phyloP scores from a whole-genome alignment of 92 coral and sea anemone genomes.

The Palythoa grandis region DNA sequence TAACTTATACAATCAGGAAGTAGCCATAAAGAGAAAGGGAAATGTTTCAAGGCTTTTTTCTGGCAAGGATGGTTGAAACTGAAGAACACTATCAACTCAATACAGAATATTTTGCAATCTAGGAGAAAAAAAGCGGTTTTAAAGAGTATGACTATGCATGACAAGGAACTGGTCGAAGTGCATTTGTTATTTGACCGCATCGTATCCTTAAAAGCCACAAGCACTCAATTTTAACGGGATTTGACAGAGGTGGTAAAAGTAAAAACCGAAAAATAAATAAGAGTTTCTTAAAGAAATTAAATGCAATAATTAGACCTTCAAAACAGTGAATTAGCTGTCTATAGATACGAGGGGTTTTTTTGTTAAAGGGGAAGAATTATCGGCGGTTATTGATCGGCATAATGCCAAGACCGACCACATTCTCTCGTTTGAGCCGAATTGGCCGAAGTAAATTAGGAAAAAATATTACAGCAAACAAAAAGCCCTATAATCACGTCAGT shows the following conservation, averaged over 20 bases:
- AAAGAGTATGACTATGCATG: neutral
- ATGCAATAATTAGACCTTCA: too few relatives aligned
- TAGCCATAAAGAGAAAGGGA: neutral
- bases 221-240: neutral
- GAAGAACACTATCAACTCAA: neutral
- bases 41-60: neutral
- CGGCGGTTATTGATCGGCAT: too few relatives aligned
- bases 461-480: too few relatives aligned
- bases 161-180: neutral
- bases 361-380: too few relatives aligned
- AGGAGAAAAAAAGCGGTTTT: neutral
- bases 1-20: constrained; percentile 24
- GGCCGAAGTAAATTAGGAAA: too few relatives aligned
- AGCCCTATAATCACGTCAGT: too few relatives aligned
- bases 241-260: neutral
- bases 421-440: too few relatives aligned
- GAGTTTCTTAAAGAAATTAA: neutral
- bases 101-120: neutral
- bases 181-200: neutral
- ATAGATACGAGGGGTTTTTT: too few relatives aligned
- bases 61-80: neutral
- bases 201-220: neutral
- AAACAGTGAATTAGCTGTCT: too few relatives aligned
- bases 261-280: neutral
- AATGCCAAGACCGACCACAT: too few relatives aligned